Percentiles rank a stretch among this genome's conserved stretches.
phyloP scores from a whole-genome alignment of 2,797 vertebrate genomes.

The Bucorvus abyssinicus region DNA sequence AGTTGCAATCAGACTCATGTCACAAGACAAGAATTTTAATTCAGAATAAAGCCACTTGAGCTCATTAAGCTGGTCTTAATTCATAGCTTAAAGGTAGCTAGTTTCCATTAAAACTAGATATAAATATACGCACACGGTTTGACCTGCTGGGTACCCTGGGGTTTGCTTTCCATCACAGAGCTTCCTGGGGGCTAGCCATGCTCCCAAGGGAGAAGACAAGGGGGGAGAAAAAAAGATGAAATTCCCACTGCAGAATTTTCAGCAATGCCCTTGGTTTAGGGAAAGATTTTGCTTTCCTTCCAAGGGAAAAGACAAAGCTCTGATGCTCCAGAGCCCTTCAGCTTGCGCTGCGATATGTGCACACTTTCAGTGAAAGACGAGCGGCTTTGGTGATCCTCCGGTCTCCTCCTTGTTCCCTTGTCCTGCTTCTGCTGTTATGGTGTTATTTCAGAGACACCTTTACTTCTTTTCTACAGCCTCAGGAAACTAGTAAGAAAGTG shows the following conservation, averaged over 20 bases:
- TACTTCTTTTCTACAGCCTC: neutral
- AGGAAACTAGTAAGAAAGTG: neutral
- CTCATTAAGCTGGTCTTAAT: conserved; percentile 34
- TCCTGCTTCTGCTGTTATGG: neutral
- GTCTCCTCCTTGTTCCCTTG: neutral
- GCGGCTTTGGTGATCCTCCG: neutral
- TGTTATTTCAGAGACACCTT: neutral
- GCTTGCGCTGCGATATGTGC: neutral
- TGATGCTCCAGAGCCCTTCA: neutral
- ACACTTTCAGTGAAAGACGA: neutral
- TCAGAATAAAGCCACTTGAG: neutral
- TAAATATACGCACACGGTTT: neutral
- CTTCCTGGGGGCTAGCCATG: neutral
- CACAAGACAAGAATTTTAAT: conserved; percentile 15
- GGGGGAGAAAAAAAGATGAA: neutral
- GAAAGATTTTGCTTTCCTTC: neutral
- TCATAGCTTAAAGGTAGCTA: neutral
- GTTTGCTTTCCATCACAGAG: neutral
- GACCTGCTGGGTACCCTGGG: neutral
- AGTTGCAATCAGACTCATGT: neutral
- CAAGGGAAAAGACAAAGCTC: neutral
- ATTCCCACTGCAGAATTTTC: neutral
- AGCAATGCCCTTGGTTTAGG: neutral
- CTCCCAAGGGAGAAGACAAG: neutral
- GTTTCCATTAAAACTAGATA: neutral